Conservation (phyloP, 37 sponge, comb jelly and placozoan genomes). For the Diacarnus erythraeanus region DNA sequence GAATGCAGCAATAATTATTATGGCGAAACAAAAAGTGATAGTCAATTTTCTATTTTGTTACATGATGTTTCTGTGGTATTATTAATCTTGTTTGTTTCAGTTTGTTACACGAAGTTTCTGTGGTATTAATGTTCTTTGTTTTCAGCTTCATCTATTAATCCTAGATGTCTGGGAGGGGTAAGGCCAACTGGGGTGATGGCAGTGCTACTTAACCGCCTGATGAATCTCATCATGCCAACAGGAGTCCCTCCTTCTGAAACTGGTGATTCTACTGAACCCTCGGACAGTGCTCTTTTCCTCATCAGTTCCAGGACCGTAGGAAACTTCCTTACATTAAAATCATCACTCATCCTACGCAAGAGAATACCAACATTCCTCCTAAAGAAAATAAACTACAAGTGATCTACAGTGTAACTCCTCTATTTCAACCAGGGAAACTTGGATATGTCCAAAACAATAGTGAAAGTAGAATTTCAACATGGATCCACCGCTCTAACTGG, state of each 20-base stretch:
- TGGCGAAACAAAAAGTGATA: no score
- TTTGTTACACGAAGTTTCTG: no score
- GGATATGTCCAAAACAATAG: no score
- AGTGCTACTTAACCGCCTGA: background rate
- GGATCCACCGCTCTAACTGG: no score
- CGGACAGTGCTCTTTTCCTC: background rate
- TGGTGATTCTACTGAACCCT: background rate
- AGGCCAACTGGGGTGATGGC: background rate
- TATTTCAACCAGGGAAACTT: no score
- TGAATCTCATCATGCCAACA: background rate
- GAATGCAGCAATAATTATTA: no score
- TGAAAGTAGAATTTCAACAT: no score
- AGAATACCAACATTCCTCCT: conserved; percentile 30
- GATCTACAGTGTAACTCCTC: no score
- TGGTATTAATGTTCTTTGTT: background rate
- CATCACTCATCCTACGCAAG: conserved; percentile 32
- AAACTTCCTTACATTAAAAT: conserved; percentile 28
- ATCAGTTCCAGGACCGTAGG: conserved; percentile 1
- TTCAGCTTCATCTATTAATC: background rate
- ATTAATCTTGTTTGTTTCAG: no score
- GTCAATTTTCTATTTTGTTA: no score
- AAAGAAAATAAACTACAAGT: background rate
- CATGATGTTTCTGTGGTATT: no score
- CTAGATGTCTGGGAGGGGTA: background rate
- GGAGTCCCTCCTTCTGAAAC: background rate